Evolutionary conservation across 2,888 invertebrate genomes (phyloP), one percentile per base, ranked within the genome.

Genomic region (Megamerina dolium): DNA sequence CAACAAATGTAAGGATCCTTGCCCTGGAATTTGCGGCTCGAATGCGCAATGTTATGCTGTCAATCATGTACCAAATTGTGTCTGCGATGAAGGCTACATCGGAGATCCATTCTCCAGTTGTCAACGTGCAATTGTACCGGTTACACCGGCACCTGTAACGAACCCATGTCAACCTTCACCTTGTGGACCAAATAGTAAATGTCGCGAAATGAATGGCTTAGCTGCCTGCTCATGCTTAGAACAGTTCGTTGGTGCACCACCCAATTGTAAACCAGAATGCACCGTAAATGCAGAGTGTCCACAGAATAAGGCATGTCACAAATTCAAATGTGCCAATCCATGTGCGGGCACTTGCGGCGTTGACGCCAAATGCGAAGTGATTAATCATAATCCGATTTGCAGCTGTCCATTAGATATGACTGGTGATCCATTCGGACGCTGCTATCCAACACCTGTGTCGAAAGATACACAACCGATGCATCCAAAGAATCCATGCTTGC

Each of bases 61-160:
- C 12, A 88, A 88, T 64, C 91, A 92, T 63, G 79, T 87, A 33
- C 90, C 91, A n/a, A 82, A 83, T 34, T 91, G 91, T 64, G 84
- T 81, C 5, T 91, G 91, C 60, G 63, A 78, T 13, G 76, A 78
- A 52, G 84, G 83, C 34, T 84, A 76, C 61, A 76, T 79, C 27
- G 89, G 89, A 37, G 83, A 89, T 77, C 86, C 89, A 5, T 83
- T 83, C 63, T 68, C 70, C 5, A 64, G 65, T 40, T 83, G 83
- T 54, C 52, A 56, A 41, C 59, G 63, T 32, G 58, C 60, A 37
- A 48, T 63, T 8, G 46, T 55, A n/a, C 63, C 62, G 12, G 51
- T 57, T 1, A 46, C 54, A 4, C 45, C 51, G 33, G 59, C 64
- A 14, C 51, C 64, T 2, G 55, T 63, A 2, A 47, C 49, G 2